phyloP scores from a whole-genome alignment of 1,140 invertebrate species.

The Coelopa frigida region DNA sequence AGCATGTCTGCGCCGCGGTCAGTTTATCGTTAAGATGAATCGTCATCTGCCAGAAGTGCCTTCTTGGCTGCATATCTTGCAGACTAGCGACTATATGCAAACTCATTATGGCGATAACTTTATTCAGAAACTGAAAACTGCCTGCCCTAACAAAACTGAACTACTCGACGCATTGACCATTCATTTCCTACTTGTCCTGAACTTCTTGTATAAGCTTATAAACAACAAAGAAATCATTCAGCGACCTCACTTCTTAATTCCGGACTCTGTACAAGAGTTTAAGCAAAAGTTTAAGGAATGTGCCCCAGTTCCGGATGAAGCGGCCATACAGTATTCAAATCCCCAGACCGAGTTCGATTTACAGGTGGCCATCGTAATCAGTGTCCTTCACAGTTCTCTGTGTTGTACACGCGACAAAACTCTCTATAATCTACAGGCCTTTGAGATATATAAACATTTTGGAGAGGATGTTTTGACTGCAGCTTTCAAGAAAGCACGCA shows the following conservation, averaged over 20 bases:
- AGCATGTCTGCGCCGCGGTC: slow-evolving; percentile 57
- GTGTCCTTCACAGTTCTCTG: slow-evolving; percentile 56
- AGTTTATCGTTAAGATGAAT: slow-evolving; percentile 36
- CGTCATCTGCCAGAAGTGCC: slow-evolving; percentile 28
- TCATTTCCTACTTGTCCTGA: slow-evolving; percentile 29
- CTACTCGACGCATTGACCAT: slow-evolving; percentile 22
- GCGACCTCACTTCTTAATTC: slow-evolving; percentile 19
- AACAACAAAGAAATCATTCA: slow-evolving; percentile 17
- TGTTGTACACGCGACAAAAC: slow-evolving; percentile 54
- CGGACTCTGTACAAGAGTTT: slow-evolving; percentile 29
- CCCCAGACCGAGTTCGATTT: slow-evolving; percentile 48
- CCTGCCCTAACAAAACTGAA: slow-evolving; percentile 24
- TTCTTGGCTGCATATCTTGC: slow-evolving; percentile 37
- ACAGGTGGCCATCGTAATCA: slow-evolving; percentile 46
- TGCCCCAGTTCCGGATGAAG: slow-evolving; percentile 19
- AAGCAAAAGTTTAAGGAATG: slow-evolving; percentile 18
- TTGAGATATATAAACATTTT: slow-evolving; percentile 64
- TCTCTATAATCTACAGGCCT: slow-evolving; percentile 58
- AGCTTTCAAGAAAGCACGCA: slow-evolving; percentile 52
- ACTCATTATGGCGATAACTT: slow-evolving; percentile 29
- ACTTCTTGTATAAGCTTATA: slow-evolving; percentile 23
- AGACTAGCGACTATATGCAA: slow-evolving; percentile 23
- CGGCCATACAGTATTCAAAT: slow-evolving; percentile 33
- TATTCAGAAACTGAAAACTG: slow-evolving; percentile 21
- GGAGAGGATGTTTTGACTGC: slow-evolving; percentile 53